Base-by-base conservation (phyloP, 2,797 vertebrate genomes). In the Girardinus metallicus region DNA sequence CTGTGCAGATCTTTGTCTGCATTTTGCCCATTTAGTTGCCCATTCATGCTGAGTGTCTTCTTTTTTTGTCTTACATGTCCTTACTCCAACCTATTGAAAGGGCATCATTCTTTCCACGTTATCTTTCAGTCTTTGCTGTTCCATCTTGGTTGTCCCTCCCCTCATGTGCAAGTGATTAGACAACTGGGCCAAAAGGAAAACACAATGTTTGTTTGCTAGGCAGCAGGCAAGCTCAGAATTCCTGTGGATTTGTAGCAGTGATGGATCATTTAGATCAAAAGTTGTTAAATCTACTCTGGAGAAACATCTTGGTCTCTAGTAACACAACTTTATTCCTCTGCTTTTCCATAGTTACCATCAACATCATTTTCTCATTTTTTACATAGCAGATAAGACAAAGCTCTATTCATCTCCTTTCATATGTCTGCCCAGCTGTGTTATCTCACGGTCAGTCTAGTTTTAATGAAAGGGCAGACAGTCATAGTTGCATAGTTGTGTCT, bases 161-260 rank as follows among this genome's bases (percentile, higher is more conserved):
- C 85, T 93, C 94, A 94, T 94, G 93, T 96, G 95, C 86, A 92
- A 94, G 89, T 90, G 87, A 95, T 96, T 95, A 95, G 85, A 93
- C 60, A 80, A 90, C 88, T 88, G 88, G 80, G 85, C 87, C 49
- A 36, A 91, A 46, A 92, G 84, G 76, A 93, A 94, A 95, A 93
- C 92, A 90, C 82, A 62, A 80, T 85, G 87, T 90, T 94, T 93
- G 92, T 94, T 94, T 95, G 93, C 73, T 62, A 87, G 90, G 89
- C 88, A 83, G 82, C 11, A 75, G 86, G 86, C 82, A 89, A 90
- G 46, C 89, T 92, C 75, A 62, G 89, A 89, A 93, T 91, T 94
- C 92, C 85, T 80, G 85, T 29, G 60, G 93, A 93, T 94, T 95
- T 94, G 93, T 84, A 62, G 83, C 89, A 55, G 79, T 1, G 77